phyloP scores from a whole-genome alignment of 1,140 invertebrate species.

The Drosophila sulfurigaster region DNA sequence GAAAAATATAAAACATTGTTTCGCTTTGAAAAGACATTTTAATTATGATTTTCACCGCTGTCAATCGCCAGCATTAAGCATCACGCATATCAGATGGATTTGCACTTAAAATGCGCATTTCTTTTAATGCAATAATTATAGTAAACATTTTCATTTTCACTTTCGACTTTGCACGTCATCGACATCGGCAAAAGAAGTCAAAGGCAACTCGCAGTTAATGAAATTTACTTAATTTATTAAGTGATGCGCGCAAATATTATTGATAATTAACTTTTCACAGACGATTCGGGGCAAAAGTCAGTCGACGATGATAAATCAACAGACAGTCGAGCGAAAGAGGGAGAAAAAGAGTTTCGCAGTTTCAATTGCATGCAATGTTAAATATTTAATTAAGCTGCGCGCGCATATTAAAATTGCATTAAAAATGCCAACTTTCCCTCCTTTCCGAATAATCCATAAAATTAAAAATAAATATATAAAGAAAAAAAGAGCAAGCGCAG shows the following conservation, averaged over 20 bases:
- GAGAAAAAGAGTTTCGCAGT: background rate
- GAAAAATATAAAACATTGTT: too few species aligned
- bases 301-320: background rate
- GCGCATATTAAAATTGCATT: conserved; percentile 83
- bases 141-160: conserved; percentile 17
- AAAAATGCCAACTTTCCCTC: conserved; percentile 48
- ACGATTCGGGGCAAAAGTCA: conserved; percentile 31
- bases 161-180: background rate
- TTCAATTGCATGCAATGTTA: conserved; percentile 51
- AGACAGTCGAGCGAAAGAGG: background rate
- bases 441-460: conserved; percentile 59
- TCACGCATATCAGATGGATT: too few species aligned
- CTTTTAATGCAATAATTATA: conserved; percentile 9
- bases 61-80: background rate
- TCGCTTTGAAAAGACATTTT: too few species aligned
- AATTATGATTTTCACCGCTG: background rate
- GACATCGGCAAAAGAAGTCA: conserved; percentile 5
- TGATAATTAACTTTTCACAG: conserved; percentile 68
- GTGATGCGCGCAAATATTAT: conserved; percentile 55
- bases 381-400: conserved; percentile 81
- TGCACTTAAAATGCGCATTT: background rate
- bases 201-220: conserved; percentile 31
- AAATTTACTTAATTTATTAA: conserved; percentile 68
- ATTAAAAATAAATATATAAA: conserved; percentile 34
- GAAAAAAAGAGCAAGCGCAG: conserved; percentile 18